Conservation (phyloP, 1,140 invertebrate species). For the Neoseiulus cucumeris region DNA sequence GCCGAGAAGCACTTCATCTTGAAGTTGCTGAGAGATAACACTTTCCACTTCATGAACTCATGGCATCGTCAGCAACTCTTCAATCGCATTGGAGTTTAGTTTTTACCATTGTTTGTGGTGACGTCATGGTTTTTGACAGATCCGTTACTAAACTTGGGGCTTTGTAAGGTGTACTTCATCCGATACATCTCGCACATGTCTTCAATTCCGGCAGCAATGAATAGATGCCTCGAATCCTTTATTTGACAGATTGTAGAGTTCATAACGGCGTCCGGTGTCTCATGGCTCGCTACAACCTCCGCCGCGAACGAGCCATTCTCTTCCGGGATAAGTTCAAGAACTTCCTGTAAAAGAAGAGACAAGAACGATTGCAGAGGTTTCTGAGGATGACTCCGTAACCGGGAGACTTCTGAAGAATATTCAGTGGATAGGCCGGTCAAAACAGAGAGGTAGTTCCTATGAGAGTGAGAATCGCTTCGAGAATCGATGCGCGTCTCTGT, state of each 20-base stretch:
- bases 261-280: constrained; percentile 15
- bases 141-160: constrained; percentile 8
- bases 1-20: too few species aligned
- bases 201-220: constrained; percentile 18
- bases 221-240: constrained; percentile 11
- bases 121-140: constrained; percentile 9
- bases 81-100: too few species aligned
- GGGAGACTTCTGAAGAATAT: too few species aligned
- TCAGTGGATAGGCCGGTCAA: too few species aligned
- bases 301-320: background rate
- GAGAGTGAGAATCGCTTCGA: too few species aligned
- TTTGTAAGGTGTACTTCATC: constrained; percentile 18
- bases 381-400: too few species aligned
- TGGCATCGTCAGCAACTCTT: too few species aligned
- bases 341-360: background rate
- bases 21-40: too few species aligned
- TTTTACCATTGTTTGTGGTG: background rate
- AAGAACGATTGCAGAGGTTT: too few species aligned
- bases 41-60: too few species aligned
- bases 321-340: background rate
- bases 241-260: constrained; percentile 13
- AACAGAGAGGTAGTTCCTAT: too few species aligned
- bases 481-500: too few species aligned
- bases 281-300: background rate
- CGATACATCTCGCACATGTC: constrained; percentile 15